Percentiles rank a stretch among this genome's conserved stretches.
Conservation (phyloP, 2,888 invertebrate species). For the Griposia aprilina region DNA sequence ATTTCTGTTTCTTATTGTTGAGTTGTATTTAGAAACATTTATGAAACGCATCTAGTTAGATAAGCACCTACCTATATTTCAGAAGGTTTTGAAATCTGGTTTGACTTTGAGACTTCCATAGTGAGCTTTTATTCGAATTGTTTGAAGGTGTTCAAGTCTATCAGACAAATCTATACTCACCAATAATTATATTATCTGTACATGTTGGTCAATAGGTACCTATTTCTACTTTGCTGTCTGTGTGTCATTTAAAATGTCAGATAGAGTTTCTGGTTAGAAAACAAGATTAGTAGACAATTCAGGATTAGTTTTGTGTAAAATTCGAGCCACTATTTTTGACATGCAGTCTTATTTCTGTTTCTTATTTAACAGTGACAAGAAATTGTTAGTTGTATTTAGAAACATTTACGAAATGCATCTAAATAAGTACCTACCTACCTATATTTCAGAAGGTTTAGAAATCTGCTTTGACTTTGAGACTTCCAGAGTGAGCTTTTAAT, state of each 20-base stretch:
- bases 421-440: neutral
- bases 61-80: neutral
- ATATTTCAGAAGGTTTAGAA: slow-evolving; percentile 1
- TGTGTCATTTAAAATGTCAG: no score
- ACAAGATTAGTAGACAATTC: neutral
- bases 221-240: slow-evolving; percentile 8
- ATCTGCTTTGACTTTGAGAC: neutral
- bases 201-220: slow-evolving; percentile 7
- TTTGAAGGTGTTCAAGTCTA: slow-evolving; percentile 46
- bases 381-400: neutral
- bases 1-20: neutral
- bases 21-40: neutral
- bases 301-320: neutral
- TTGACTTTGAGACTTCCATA: neutral
- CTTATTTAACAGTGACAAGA: neutral
- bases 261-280: slow-evolving; percentile 4
- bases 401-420: neutral
- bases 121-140: neutral
- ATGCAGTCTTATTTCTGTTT: neutral
- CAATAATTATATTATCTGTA: no score
- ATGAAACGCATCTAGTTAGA: neutral
- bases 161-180: slow-evolving; percentile 19
- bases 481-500: neutral
- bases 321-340: neutral
- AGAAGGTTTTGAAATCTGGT: neutral